Base-by-base conservation (phyloP, 2,113 vertebrate genomes). In the Tympanuchus pallidicinctus region DNA sequence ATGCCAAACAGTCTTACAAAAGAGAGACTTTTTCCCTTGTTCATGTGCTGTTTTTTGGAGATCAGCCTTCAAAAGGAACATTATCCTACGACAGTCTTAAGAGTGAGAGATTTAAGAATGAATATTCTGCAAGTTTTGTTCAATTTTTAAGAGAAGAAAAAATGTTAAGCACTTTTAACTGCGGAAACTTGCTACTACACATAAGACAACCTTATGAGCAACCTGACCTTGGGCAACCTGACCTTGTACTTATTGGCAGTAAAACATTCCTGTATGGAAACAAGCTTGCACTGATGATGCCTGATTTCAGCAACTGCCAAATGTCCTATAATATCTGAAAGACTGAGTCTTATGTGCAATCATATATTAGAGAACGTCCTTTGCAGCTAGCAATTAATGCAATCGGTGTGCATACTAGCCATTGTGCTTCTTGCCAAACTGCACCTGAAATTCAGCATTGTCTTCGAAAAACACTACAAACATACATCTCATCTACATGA, bases 251-350 rank as follows among this genome's bases (percentile, higher is more conserved):
- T 63, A 9, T 38, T 28, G 4, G 16, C 42, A 86, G 59, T n/a
- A 6, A 42, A 73, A 36, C 0, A 1, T 30, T 43, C 54, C 67
- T 13, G 2, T 20, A 4, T 7, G 16, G 65, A 17, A 34, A 27
- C 10, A 13, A 56, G 36, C 75, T 17, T 59, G 67, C 54, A 28
- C 27, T 16, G 93, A 38, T 0, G n/a, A 77, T 7, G 47, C 12
- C 2, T 18, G 38, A 71, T 94, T 92, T 94, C 92, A 95, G 84
- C 86, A 86, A 20, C 57, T 75, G 86, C 21, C 82, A 75, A 10
- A 59, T 6, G 40, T 50, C 81, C 8, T 4, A n/a, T 66, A 22
- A 8, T 3, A 78, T 52, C 91, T 75, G 50, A 45, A 27, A 73
- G 65, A 89, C 6, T 0, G 0, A 28, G 43, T 38, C 52, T 50